Evolutionary conservation across 2,888 invertebrate species (phyloP), one percentile per base, ranked within the genome.

Genomic region (Athalia circularis): DNA sequence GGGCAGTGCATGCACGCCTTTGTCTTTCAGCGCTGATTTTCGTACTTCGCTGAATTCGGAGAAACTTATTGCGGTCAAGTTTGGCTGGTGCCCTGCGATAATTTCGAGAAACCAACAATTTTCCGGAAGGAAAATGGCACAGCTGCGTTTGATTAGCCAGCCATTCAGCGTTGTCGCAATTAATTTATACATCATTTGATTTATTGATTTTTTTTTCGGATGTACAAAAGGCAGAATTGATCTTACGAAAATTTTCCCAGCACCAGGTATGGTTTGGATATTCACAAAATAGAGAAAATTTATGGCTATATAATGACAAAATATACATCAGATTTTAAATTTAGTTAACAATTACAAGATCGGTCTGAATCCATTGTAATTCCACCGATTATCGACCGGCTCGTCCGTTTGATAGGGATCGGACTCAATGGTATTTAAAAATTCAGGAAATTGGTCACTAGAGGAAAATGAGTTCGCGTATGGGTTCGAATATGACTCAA

Each of bases 361-460:
- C 11, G 78, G 78, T 45, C 74, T 62, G 15, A 78, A 78, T 15
- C 78, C 78, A 65, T 78, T 74, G 13, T 13, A 78, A 62, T 72
- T 59, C 11, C n/a, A 43, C 7, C 13, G 61, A 78, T 74, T 74
- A 43, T 72, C 50, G 8, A 29, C 29, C 29, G 72, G 6, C 48
- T 70, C 78, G 47, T 74, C 74, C 54, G 7, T 29, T 29, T 29
- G n/a, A 8, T 72, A 78, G 13, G 74, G 70, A 64, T 78, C 64
- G 7, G 72, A 57, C 7, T 77, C 77, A 5, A 77, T 13, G 29
- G 62, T 64, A 29, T 72, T 78, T 5, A 64, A 47, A 74, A 72
- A 78, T 54, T 78, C 78, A 9, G 50, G 52, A 70, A 29, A 72
- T n/a, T n/a, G 72, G 13, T 57, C 72, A 4, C 59, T 47, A 59